Evolutionary conservation across 1,140 invertebrate species (phyloP).

Genomic region (Calycopis cecrops): DNA sequence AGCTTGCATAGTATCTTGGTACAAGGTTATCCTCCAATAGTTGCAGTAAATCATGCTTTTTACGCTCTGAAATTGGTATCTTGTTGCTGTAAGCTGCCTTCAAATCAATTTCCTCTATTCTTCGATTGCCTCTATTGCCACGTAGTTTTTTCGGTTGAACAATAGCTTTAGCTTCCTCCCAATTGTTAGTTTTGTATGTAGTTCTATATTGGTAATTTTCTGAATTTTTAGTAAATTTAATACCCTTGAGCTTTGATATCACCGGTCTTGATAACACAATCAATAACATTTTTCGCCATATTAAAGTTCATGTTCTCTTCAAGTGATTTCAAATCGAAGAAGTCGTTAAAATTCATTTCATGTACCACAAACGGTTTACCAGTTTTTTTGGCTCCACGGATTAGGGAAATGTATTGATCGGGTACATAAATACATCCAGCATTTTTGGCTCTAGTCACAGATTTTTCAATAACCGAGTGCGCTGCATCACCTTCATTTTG

Average conservation of each 20-base stretch:
- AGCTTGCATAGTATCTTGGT: slow-evolving; percentile 17
- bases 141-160: slow-evolving; percentile 16
- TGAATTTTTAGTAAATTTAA: slow-evolving; percentile 26
- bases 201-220: slow-evolving; percentile 28
- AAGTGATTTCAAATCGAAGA: slow-evolving; percentile 30
- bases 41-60: slow-evolving; percentile 17
- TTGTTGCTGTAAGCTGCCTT: slow-evolving; percentile 18
- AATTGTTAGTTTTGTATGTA: slow-evolving; percentile 21
- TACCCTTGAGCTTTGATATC: slow-evolving; percentile 21
- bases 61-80: slow-evolving; percentile 18
- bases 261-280: slow-evolving; percentile 17
- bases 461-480: slow-evolving; percentile 44
- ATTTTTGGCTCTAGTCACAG: slow-evolving; percentile 31
- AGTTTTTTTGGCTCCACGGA: slow-evolving; percentile 36
- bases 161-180: slow-evolving; percentile 17
- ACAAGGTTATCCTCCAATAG: slow-evolving; percentile 17
- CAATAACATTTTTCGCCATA: slow-evolving; percentile 23
- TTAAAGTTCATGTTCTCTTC: slow-evolving; percentile 22
- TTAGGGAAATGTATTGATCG: slow-evolving; percentile 36
- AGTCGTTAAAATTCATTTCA: slow-evolving; percentile 31
- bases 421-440: slow-evolving; percentile 31
- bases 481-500: slow-evolving; percentile 43
- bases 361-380: slow-evolving; percentile 31
- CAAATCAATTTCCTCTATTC: slow-evolving; percentile 14
- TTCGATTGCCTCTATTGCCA: slow-evolving; percentile 11